Evolutionary conservation across 2,113 vertebrate genomes (phyloP).

Genomic region (Pungitius pungitius): DNA sequence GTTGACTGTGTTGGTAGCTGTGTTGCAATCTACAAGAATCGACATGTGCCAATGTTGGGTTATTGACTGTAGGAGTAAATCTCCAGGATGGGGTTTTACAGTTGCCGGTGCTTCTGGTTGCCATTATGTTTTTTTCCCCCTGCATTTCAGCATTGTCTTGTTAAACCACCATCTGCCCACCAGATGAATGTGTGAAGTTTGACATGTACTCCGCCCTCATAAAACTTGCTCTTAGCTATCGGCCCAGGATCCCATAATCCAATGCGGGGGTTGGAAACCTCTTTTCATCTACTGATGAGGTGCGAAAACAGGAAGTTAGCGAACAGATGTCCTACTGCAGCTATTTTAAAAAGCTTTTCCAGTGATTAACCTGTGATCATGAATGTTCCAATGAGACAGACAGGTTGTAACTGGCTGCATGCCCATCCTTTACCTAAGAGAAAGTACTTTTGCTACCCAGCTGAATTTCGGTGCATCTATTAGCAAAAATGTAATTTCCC

Average conservation of each 20-base stretch:
- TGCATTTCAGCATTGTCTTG: conserved; percentile 8
- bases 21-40: conserved; percentile 6
- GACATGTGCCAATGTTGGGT: conserved; percentile 7
- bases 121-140: conserved; percentile 8
- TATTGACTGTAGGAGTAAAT: background rate
- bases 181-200: conserved; percentile 21
- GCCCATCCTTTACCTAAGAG: too few species aligned
- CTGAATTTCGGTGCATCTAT: too few species aligned
- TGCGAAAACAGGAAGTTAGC: background rate
- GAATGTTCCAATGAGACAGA: too few species aligned
- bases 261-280: background rate
- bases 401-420: too few species aligned
- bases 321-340: background rate
- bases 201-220: background rate
- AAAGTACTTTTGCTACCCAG: too few species aligned
- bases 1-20: background rate
- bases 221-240: background rate
- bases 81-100: conserved; percentile 22
- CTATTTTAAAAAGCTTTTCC: too few species aligned
- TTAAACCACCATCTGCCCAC: conserved; percentile 31
- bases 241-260: background rate
- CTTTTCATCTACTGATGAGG: background rate
- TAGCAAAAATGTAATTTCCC: too few species aligned
- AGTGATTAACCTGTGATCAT: too few species aligned
- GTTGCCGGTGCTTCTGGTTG: conserved; percentile 18